Conservation (phyloP, 37 sponge, comb jelly and placozoan species). For the Cladorhizidae sp. region DNA sequence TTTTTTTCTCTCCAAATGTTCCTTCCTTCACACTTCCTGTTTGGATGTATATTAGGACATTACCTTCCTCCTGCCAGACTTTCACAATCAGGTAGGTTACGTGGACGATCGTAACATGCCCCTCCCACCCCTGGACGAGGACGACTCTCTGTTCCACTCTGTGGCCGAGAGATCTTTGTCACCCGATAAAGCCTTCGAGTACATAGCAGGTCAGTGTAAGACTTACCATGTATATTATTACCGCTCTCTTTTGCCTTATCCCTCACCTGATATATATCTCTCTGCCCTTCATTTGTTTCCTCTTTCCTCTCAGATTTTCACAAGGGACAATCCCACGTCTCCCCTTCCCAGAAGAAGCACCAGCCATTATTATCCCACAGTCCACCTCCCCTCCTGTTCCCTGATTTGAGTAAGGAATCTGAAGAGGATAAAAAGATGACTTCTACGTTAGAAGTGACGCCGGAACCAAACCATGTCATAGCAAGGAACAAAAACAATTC, state of each 20-base stretch:
- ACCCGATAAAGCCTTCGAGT: constrained; percentile 29
- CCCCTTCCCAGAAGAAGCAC: not conserved
- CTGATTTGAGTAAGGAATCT: not conserved
- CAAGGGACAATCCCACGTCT: too few relatives aligned
- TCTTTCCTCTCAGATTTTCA: too few relatives aligned
- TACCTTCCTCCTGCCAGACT: constrained; percentile 71
- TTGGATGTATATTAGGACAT: too few relatives aligned
- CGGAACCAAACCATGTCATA: too few relatives aligned
- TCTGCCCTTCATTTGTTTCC: too few relatives aligned
- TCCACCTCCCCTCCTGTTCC: not conserved
- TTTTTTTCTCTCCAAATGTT: too few relatives aligned
- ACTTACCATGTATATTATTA: too few relatives aligned
- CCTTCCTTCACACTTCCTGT: too few relatives aligned
- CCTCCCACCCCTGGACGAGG: constrained; percentile 66
- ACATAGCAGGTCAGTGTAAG: not conserved
- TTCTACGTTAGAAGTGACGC: too few relatives aligned
- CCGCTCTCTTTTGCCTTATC: too few relatives aligned
- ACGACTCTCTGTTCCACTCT: constrained; percentile 26
- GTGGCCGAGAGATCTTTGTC: constrained; percentile 32
- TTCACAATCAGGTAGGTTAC: constrained; percentile 49
- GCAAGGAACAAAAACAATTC: too few relatives aligned
- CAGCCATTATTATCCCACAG: not conserved
- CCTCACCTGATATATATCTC: too few relatives aligned
- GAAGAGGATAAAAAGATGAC: not conserved
- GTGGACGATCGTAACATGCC: constrained; percentile 62